Base-by-base conservation (phyloP, 1,140 invertebrate species). In the Laodelphax striatellus region DNA sequence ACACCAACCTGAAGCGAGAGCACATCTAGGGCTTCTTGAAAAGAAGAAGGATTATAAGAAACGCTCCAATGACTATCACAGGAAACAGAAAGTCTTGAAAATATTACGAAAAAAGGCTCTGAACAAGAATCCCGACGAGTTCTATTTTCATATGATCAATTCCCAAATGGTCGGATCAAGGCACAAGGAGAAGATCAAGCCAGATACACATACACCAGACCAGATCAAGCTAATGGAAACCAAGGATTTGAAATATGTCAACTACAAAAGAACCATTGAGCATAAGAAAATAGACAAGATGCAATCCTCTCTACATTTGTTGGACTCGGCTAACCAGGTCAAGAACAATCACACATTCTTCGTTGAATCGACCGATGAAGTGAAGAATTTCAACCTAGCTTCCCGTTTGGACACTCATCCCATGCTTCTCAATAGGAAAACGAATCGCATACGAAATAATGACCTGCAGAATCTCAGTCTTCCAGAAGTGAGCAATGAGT, bases 131-230 rank as follows among this genome's bases (percentile, higher is more conserved):
- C 93, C 94, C 1, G 94, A 99, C 85, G 97, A 99, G 76, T 99
- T 98, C 75, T 91, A 97, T 71, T 94, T 92, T 75, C 95, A 98
- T 68, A 99, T 99, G 97, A 86, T 96, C 41, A 94, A 93, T 71
- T 93, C 94, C 1, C 82, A 87, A 75, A 76, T 92, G 2, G 76
- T 85, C 67, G 76, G 85, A 71, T 86, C 84, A 38, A 71, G 79
- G 13, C 68, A 70, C 56, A 58, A 44, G 42, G 65, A 66, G 16
- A 62, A 59, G 46, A 63, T 59, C 46, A 65, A 66, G 42, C 71
- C 76, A 72, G 80, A 88, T 56, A 82, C 87, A 65, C 82, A 87
- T 62, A 92, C 87, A 0, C 72, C 79, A 0, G 88, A 92, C 38
- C 94, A 97, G 72, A 73, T 90, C 21, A 85, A 90, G 53, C 69